Evolutionary conservation across 2,113 vertebrate genomes (phyloP).

Genomic region (Oceanodroma tethys): DNA sequence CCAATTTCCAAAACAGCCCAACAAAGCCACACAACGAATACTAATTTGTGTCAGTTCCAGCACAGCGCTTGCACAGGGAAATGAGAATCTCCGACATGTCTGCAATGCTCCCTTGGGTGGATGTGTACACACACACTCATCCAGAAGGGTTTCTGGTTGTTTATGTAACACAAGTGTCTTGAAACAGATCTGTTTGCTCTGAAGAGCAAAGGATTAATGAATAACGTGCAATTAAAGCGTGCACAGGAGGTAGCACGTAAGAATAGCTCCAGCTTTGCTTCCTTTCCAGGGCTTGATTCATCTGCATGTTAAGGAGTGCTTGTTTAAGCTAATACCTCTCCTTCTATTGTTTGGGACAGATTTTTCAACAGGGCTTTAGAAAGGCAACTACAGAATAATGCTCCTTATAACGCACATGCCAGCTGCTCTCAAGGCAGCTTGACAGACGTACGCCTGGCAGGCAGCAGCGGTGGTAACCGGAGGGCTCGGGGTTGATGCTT

Average conservation of each 20-base stretch:
- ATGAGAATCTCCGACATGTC: background rate
- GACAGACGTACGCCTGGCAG: background rate
- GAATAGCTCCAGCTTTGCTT: background rate
- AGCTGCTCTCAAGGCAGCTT: background rate
- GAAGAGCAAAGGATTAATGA: slow-evolving; percentile 44
- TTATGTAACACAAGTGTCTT: slow-evolving; percentile 5
- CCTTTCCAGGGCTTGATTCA: background rate
- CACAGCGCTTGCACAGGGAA: background rate
- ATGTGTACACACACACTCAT: background rate
- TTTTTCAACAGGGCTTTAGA: background rate
- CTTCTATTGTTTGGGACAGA: background rate
- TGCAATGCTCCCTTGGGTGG: background rate
- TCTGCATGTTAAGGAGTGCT: background rate
- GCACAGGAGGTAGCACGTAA: background rate
- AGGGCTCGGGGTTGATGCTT: background rate
- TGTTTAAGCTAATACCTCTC: background rate
- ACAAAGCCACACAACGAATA: background rate
- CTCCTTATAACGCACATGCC: background rate
- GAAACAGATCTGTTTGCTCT: slow-evolving; percentile 36
- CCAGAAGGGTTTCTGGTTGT: background rate
- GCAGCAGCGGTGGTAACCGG: background rate
- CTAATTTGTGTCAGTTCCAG: background rate
- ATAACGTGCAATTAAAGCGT: slow-evolving; percentile 23
- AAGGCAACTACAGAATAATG: background rate
- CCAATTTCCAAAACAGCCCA: background rate